Evolutionary conservation across 1,140 invertebrate species (phyloP).

Genomic region (Melanaphis sacchari): DNA sequence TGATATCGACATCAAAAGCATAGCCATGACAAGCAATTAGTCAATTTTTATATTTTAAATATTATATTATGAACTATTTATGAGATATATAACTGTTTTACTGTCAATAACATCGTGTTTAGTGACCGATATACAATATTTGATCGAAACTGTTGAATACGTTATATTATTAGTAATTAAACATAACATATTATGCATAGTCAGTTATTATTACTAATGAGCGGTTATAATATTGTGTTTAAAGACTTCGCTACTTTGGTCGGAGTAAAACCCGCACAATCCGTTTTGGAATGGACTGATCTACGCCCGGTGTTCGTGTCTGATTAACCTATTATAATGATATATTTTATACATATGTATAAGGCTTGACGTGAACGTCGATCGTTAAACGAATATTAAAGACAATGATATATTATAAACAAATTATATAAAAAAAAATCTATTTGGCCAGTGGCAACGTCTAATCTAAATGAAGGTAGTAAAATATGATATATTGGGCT

Average conservation of each 20-base stretch:
- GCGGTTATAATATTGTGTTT: neutral
- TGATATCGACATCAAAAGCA: neutral
- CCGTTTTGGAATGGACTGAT: neutral
- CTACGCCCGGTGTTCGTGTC: neutral
- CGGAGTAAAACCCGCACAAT: neutral
- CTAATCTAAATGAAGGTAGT: neutral
- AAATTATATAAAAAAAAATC: neutral
- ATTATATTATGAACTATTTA: neutral
- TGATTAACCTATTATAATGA: slow-evolving; percentile 15
- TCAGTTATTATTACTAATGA: slow-evolving; percentile 5
- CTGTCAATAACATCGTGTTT: neutral
- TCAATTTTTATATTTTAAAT: neutral
- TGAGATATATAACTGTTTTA: neutral
- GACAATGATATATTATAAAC: slow-evolving; percentile 15
- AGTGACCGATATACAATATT: neutral
- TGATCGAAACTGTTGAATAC: neutral
- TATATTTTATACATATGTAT: neutral
- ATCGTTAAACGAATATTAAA: slow-evolving; percentile 11
- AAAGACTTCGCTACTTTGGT: neutral
- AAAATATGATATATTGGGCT: neutral
- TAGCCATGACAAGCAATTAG: neutral
- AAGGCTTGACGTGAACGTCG: neutral
- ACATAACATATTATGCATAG: neutral
- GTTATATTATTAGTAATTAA: neutral
- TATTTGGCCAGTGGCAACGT: neutral